Conservation (phyloP, 1,140 invertebrate species). For the Diabrotica undecimpunctata region DNA sequence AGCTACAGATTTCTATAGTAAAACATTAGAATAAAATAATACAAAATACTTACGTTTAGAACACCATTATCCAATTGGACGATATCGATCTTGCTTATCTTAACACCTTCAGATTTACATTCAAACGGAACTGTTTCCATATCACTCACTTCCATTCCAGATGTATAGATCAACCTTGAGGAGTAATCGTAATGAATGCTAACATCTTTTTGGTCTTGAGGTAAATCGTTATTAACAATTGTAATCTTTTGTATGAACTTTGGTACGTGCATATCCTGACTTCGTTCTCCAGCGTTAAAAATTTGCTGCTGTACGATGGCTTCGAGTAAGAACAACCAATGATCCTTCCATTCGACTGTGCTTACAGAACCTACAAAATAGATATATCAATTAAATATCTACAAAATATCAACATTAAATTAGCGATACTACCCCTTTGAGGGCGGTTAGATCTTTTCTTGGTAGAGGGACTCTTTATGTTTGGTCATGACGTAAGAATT, state of each 20-base stretch:
- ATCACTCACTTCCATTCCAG: constrained; percentile 40
- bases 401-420: too few species aligned
- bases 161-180: constrained; percentile 35
- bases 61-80: background rate
- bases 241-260: constrained; percentile 40
- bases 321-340: constrained; percentile 41
- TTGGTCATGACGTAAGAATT: too few species aligned
- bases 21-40: too few species aligned
- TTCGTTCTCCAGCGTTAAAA: constrained; percentile 39
- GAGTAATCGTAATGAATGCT: constrained; percentile 38
- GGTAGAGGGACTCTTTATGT: too few species aligned
- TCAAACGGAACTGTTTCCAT: constrained; percentile 32
- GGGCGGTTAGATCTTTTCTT: too few species aligned
- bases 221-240: constrained; percentile 34
- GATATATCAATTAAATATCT: background rate
- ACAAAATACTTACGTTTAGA: background rate
- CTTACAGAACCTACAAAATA: constrained; percentile 28
- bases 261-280: constrained; percentile 38
- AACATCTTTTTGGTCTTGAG: constrained; percentile 33
- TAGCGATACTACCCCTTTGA: too few species aligned
- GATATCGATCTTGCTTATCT: background rate
- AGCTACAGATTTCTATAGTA: too few species aligned
- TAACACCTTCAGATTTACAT: background rate
- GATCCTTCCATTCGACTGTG: constrained; percentile 31
- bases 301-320: constrained; percentile 43